Percentiles rank a stretch among this genome's conserved stretches.
phyloP scores from a whole-genome alignment of 2,888 invertebrate species.

The Sicus ferrugineus region DNA sequence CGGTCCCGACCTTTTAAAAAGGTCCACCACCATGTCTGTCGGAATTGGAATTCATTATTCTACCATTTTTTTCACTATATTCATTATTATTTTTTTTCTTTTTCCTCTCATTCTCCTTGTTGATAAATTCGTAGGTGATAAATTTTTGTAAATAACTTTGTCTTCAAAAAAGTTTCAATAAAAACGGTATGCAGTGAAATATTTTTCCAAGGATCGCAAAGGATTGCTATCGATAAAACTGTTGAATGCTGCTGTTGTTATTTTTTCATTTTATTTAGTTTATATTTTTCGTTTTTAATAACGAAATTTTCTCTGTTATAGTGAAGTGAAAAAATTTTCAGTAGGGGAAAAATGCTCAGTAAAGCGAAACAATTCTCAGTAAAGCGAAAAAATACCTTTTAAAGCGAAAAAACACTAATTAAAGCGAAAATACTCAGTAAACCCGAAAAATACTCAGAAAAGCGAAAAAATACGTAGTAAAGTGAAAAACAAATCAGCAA shows the following conservation, averaged over 20 bases:
- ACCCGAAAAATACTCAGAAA: too few species aligned
- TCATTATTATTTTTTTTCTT: not conserved
- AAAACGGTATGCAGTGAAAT: not conserved
- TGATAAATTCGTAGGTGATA: not conserved
- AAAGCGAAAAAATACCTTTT: too few species aligned
- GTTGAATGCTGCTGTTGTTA: constrained; percentile 3
- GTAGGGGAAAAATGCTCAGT: not conserved
- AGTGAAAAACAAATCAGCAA: too few species aligned
- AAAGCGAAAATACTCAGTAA: too few species aligned
- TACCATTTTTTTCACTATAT: not conserved
- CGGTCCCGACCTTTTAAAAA: not conserved
- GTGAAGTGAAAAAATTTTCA: not conserved
- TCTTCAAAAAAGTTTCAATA: not conserved
- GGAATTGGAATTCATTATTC: constrained; percentile 6
- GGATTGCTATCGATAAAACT: not conserved
- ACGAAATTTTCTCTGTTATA: not conserved
- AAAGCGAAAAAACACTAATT: too few species aligned
- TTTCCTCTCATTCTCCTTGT: not conserved
- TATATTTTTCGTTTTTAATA: not conserved
- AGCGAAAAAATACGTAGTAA: too few species aligned
- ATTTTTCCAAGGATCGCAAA: not conserved
- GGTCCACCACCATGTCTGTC: not conserved
- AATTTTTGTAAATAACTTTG: not conserved
- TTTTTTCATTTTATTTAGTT: too few species aligned
- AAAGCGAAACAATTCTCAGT: too few species aligned